Conservation (phyloP, 2,888 invertebrate genomes). For the Drosophila emarginata region DNA sequence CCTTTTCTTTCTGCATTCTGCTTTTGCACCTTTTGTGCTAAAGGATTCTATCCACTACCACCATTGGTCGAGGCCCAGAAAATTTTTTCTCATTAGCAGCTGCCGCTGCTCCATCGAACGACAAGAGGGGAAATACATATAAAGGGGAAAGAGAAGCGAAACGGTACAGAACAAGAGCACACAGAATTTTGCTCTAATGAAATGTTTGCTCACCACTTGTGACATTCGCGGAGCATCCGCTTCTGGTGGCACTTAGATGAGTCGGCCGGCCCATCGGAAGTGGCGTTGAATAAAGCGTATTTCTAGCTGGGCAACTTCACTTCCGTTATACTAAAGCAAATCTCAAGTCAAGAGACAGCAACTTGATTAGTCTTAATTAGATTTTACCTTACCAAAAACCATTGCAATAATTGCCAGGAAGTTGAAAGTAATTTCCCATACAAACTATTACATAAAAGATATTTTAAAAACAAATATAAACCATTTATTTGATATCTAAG, state of each 20-base stretch:
- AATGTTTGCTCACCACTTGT: slow-evolving; percentile 75
- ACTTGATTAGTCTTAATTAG: slow-evolving; percentile 75
- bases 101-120: slow-evolving; percentile 28
- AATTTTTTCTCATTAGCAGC: slow-evolving; percentile 70
- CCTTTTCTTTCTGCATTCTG: slow-evolving; percentile 14
- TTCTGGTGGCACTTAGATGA: slow-evolving; percentile 26
- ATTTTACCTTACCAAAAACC: slow-evolving; percentile 49
- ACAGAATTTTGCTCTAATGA: slow-evolving; percentile 71
- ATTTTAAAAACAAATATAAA: too few species aligned
- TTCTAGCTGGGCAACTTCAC: slow-evolving; percentile 53
- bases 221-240: slow-evolving; percentile 67
- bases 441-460: too few species aligned
- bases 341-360: slow-evolving; percentile 6
- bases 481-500: too few species aligned
- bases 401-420: not conserved
- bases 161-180: slow-evolving; percentile 32
- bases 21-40: slow-evolving; percentile 45
- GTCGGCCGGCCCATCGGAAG: slow-evolving; percentile 46
- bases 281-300: slow-evolving; percentile 51
- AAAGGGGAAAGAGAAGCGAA: too few species aligned
- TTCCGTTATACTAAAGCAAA: slow-evolving; percentile 52
- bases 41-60: slow-evolving; percentile 55
- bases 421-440: not conserved
- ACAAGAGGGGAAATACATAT: slow-evolving; percentile 8
- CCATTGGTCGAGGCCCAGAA: slow-evolving; percentile 44